Evolutionary conservation across 2,113 vertebrate genomes (phyloP).

Genomic region (Alligator sinensis): DNA sequence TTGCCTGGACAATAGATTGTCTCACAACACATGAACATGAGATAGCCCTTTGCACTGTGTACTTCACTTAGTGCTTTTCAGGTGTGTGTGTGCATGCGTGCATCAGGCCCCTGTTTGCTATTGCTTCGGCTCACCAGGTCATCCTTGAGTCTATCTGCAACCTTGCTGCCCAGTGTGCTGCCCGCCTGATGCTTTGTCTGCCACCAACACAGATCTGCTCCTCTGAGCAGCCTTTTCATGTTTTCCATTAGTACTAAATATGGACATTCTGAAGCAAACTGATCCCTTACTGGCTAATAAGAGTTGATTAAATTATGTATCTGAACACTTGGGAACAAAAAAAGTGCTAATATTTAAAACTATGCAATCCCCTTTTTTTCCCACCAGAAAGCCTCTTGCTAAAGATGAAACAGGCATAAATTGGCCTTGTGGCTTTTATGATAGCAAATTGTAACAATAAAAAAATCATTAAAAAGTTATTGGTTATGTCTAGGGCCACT

Average conservation of each 20-base stretch:
- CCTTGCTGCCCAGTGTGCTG: background rate
- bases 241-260: background rate
- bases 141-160: background rate
- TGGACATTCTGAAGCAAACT: background rate
- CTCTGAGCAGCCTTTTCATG: background rate
- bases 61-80: fast-evolving
- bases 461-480: constrained; percentile 5
- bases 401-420: background rate
- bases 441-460: background rate
- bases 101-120: fast-evolving
- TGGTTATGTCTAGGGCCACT: constrained; percentile 6
- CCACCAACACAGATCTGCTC: background rate
- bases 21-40: fast-evolving
- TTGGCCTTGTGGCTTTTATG: background rate
- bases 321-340: too few species aligned
- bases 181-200: background rate
- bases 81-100: background rate
- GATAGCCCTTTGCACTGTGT: fast-evolving
- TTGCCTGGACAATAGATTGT: background rate
- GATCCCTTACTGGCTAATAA: too few species aligned
- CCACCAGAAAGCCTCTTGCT: background rate
- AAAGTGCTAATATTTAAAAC: background rate
- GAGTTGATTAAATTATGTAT: fast-evolving
- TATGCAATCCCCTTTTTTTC: background rate
- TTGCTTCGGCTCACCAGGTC: background rate